Conservation (phyloP, 2,113 vertebrate species). For the Salminus brasiliensis region DNA sequence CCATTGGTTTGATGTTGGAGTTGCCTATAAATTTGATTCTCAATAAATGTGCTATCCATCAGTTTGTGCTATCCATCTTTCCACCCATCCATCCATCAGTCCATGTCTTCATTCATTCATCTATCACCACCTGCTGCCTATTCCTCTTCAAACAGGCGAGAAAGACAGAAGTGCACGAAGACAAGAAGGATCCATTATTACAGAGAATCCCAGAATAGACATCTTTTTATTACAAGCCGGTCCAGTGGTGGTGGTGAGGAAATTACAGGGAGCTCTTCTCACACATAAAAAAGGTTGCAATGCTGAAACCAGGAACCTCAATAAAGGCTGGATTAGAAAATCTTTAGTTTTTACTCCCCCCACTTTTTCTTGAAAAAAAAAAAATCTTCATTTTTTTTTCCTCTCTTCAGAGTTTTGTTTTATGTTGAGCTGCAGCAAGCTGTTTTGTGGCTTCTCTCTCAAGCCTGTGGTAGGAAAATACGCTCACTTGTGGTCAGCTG, state of each 20-base stretch:
- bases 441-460: conserved; percentile 80
- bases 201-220: conserved; percentile 85
- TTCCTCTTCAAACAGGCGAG: conserved; percentile 48
- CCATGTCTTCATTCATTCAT: conserved; percentile 5
- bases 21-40: neutral
- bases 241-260: conserved; percentile 78
- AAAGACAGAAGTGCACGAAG: conserved; percentile 60
- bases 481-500: conserved; percentile 82
- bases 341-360: conserved; percentile 75
- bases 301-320: conserved; percentile 84
- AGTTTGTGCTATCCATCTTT: neutral
- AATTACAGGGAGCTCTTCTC: conserved; percentile 83
- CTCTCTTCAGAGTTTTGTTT: conserved; percentile 79
- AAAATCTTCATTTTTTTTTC: conserved; percentile 72
- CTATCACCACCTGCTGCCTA: conserved; percentile 43
- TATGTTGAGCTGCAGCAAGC: conserved; percentile 80
- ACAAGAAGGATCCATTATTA: conserved; percentile 85
- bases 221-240: conserved; percentile 83
- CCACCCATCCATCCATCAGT: conserved; percentile 3
- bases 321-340: conserved; percentile 87
- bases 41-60: neutral
- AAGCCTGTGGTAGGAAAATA: conserved; percentile 81
- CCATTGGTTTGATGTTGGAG: neutral
- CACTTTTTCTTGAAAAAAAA: conserved; percentile 76
- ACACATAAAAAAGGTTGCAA: conserved; percentile 83